Evolutionary conservation across 2,113 vertebrate species (phyloP), one percentile per base, ranked within the genome.

Genomic region (Steatornis caripensis): DNA sequence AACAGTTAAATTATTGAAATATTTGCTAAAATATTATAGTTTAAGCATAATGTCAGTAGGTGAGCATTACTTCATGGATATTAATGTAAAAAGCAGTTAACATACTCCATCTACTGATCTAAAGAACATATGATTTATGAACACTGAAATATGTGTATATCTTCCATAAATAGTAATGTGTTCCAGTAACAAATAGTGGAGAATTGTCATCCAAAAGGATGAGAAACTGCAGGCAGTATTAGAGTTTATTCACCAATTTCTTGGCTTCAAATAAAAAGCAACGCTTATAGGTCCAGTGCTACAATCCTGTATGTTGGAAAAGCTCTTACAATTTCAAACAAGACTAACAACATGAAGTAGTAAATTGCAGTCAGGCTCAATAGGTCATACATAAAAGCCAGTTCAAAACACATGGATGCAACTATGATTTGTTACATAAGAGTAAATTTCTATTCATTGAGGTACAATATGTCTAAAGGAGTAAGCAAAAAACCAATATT

Each of bases 101-200:
- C n/a, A 69, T 88, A 85, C 87, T 93, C 64, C 77, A 70, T 74
- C 80, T 89, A 93, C 64, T 96, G 97, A 98, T 94, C 90, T 97
- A 97, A 93, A 93, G 93, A 97, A 92, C 97, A 57, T 92, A 87
- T 80, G 89, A 97, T 95, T 97, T 98, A 95, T 94, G 87, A 87
- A 93, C 87, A 94, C 66, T 65, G 54, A 96, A 97, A 96, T 90
- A 94, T 60, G 72, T 89, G 57, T 70, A 66, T 94, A 89, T 94
- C 96, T 96, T 97, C 95, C 93, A 84, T 95, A 98, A 98, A 97
- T 92, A 97, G 93, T 53, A 94, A 96, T 66, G 11, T 30, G 61
- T 96, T 97, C 93, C 84, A 94, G 88, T 87, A 95, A 96, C 87
- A 92, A 87, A 95, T 34, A 81, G 70, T 60, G 9, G 13, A 46